phyloP scores from a whole-genome alignment of 2,113 vertebrate species.

The Ornithorhynchus anatinus region DNA sequence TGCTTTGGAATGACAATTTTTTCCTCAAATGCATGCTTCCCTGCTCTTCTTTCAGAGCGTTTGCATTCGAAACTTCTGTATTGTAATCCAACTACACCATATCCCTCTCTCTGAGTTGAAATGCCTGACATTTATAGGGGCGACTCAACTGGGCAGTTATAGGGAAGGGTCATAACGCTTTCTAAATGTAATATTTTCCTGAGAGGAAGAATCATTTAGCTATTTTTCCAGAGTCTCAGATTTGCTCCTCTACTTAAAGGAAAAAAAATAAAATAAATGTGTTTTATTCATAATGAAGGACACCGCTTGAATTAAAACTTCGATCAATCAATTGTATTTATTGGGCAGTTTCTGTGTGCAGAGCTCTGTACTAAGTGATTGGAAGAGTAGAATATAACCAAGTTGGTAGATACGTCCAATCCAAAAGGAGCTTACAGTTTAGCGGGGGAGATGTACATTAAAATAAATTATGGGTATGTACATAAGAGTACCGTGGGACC shows the following conservation, averaged over 20 bases:
- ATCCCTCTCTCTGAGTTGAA: slow-evolving; percentile 1
- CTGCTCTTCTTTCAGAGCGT: neutral
- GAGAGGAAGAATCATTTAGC: neutral
- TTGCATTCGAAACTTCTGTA: neutral
- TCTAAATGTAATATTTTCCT: neutral
- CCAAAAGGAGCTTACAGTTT: no score
- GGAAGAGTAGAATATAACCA: no score
- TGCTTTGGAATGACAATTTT: neutral
- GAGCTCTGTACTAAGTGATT: no score
- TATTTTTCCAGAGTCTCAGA: neutral
- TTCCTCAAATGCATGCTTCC: neutral
- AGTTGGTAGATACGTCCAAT: no score
- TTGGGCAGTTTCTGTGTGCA: no score
- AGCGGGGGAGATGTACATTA: no score
- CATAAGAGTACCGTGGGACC: no score
- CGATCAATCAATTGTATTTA: no score
- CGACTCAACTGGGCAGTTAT: neutral
- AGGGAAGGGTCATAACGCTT: neutral
- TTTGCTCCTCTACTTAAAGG: neutral
- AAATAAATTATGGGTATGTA: no score
- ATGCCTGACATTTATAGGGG: neutral
- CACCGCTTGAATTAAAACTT: no score
- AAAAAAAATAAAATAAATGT: neutral
- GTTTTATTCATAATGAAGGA: no score
- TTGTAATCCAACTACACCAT: neutral